Conservation (phyloP, 2,888 invertebrate genomes). For the Chrysolina americana region DNA sequence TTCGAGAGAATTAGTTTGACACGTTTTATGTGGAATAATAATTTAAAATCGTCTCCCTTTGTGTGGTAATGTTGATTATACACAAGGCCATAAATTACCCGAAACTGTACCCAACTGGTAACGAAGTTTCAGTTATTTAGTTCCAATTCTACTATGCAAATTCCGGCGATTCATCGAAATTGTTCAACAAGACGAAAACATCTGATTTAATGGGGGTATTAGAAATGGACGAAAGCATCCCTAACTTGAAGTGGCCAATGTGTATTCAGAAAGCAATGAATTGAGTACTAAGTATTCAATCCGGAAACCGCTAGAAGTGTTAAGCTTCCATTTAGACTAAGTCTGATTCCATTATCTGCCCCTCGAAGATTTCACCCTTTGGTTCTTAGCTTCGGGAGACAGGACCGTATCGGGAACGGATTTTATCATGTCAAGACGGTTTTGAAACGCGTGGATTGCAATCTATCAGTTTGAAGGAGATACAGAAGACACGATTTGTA, state of each 20-base stretch:
- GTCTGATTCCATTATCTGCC: conserved; percentile 70
- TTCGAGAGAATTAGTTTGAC: neutral
- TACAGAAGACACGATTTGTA: too few relatives aligned
- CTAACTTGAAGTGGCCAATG: conserved; percentile 63
- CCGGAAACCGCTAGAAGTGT: conserved; percentile 70
- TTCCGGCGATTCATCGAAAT: conserved; percentile 30
- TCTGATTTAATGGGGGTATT: conserved; percentile 67
- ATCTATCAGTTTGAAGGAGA: too few relatives aligned
- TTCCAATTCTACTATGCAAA: conserved; percentile 2
- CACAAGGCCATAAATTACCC: neutral
- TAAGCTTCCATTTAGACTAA: conserved; percentile 70
- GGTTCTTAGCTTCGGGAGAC: conserved; percentile 48
- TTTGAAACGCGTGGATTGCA: too few relatives aligned
- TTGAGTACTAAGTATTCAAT: conserved; percentile 68
- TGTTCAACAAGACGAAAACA: conserved; percentile 61
- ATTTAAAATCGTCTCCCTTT: neutral
- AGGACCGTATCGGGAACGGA: conserved; percentile 34
- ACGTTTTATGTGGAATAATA: neutral
- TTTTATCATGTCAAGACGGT: neutral
- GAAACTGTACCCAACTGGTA: neutral
- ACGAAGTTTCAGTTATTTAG: neutral
- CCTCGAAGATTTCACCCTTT: conserved; percentile 68
- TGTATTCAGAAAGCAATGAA: conserved; percentile 67
- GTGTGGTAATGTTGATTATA: neutral
- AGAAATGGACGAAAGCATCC: conserved; percentile 58